A percentile compares a stretch with the other conserved stretches of the same genome.
These are phyloP conservation scores for Diachrysia chrysitis DNA, from an alignment of 2,888 invertebrate species.

Conservation along the genomic window DNA sequence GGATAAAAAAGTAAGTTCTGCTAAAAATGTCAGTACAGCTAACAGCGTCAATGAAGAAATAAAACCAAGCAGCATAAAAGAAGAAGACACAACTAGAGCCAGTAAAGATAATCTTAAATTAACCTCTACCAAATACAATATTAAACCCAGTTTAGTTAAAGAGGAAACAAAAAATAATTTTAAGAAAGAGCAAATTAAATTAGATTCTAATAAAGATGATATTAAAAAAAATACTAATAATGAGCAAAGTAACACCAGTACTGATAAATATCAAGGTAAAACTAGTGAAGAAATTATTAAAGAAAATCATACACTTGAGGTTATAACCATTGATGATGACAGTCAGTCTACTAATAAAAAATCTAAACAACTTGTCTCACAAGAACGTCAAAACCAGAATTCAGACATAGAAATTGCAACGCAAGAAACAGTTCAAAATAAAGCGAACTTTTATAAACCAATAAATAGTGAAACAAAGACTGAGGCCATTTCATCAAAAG, in stretches of 20 bases:
- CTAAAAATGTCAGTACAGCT: not conserved
- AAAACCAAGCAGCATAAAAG: not conserved
- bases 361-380: not conserved
- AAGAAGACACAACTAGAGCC: not conserved
- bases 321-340: slow-evolving; percentile 9
- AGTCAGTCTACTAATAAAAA: slow-evolving; percentile 3
- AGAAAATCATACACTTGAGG: slow-evolving; percentile 5
- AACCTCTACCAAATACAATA: not conserved
- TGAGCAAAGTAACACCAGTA: not conserved
- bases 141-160: slow-evolving; percentile 24
- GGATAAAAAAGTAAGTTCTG: not conserved
- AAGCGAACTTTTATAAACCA: slow-evolving; percentile 79
- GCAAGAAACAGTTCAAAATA: slow-evolving; percentile 49
- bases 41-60: not conserved
- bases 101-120: not conserved
- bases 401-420: slow-evolving; percentile 1
- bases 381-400: not conserved
- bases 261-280: not conserved
- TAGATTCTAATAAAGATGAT: not conserved
- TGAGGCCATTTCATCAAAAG: slow-evolving; percentile 5
- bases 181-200: not conserved
- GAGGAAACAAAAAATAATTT: slow-evolving; percentile 7
- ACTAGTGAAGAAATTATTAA: not conserved
- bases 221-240: not conserved
- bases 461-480: slow-evolving; percentile 30